Conservation (phyloP, 2,113 vertebrate genomes). For the Cnemophilus loriae region DNA sequence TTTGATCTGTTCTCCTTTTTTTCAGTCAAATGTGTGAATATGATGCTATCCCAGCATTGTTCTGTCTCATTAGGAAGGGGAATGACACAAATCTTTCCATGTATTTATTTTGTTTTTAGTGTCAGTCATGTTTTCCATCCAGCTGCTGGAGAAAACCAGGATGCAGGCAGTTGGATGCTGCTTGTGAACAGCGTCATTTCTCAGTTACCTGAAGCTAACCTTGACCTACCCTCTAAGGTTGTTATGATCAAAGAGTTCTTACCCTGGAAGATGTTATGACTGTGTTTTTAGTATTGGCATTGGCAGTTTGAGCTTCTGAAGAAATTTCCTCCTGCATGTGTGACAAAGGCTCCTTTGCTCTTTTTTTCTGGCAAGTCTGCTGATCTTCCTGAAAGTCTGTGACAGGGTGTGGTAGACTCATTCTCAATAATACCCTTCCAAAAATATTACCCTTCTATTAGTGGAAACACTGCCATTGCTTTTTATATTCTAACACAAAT, state of each 20-base stretch:
- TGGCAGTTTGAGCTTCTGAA: conserved; percentile 43
- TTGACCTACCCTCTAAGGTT: background rate
- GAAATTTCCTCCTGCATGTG: background rate
- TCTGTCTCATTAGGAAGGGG: background rate
- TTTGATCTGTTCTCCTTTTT: background rate
- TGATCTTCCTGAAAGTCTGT: conserved; percentile 26
- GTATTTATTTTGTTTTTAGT: background rate
- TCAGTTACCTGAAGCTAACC: background rate
- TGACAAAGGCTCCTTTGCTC: background rate
- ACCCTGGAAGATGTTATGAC: background rate
- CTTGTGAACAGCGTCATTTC: background rate
- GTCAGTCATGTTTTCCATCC: background rate
- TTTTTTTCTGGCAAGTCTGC: conserved; percentile 16
- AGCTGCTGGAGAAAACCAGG: background rate
- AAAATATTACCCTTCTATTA: conserved; percentile 37
- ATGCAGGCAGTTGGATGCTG: background rate
- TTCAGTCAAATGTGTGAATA: background rate
- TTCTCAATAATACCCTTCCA: conserved; percentile 62
- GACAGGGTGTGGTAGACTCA: conserved; percentile 54
- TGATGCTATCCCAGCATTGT: background rate
- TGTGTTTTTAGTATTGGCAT: conserved; percentile 9
- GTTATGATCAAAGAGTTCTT: background rate
- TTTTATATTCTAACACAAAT: conserved; percentile 20
- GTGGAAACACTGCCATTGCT: background rate
- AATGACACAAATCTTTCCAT: conserved; percentile 1